These are phyloP conservation scores for Xenotilapia flavipinnis DNA, from an alignment of 2,113 vertebrate species.

Conservation along the genomic window DNA sequence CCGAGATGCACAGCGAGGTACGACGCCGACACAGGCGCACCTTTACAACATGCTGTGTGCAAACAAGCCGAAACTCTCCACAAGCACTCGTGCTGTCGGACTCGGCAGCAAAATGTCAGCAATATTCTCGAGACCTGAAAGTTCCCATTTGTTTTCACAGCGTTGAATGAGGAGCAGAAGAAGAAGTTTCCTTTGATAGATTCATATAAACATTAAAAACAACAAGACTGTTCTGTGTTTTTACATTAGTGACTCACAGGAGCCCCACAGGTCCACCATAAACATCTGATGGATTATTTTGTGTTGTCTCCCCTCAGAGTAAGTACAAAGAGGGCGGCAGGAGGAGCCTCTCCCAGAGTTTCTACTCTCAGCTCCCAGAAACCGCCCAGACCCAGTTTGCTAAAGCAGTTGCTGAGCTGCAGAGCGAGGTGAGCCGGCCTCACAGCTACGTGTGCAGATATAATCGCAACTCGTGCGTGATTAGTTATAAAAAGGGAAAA, in stretches of 20 bases:
- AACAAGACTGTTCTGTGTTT: neutral
- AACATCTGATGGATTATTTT: neutral
- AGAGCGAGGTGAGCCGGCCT: constrained; percentile 80
- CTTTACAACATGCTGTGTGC: accelerated
- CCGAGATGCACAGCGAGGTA: constrained; percentile 61
- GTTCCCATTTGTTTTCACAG: neutral
- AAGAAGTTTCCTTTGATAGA: neutral
- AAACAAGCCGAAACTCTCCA: accelerated
- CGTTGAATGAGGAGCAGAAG: neutral
- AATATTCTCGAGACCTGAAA: neutral
- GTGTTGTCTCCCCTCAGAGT: constrained; percentile 51
- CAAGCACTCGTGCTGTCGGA: neutral
- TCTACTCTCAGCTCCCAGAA: constrained; percentile 86
- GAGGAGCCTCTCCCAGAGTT: constrained; percentile 72
- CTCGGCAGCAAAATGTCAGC: neutral
- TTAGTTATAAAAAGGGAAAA: accelerated
- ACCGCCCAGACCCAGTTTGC: constrained; percentile 85
- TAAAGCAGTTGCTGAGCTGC: constrained; percentile 76
- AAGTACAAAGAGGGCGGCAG: constrained; percentile 83
- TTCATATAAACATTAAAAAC: neutral
- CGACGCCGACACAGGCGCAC: neutral
- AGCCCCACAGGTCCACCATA: neutral
- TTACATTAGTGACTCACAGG: neutral
- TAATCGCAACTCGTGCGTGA: accelerated
- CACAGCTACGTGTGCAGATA: neutral